These are phyloP conservation scores for Anastrepha ludens DNA, from an alignment of 1,140 invertebrate species.

Conservation along the genomic window DNA sequence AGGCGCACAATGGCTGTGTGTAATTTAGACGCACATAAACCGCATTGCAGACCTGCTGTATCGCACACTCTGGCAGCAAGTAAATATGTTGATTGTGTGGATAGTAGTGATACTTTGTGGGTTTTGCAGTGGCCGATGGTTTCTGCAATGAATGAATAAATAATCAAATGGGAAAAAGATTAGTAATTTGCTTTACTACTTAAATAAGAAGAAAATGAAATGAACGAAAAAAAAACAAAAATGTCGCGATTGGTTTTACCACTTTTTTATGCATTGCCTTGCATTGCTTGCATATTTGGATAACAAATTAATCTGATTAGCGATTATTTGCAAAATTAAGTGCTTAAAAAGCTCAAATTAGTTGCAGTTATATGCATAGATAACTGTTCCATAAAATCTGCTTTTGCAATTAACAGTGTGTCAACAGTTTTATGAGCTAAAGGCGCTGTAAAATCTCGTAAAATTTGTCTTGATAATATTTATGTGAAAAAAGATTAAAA, in stretches of 20 bases:
- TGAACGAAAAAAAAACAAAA: not conserved
- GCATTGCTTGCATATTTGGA: slow-evolving; percentile 36
- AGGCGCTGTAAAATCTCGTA: no score
- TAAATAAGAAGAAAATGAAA: slow-evolving; percentile 26
- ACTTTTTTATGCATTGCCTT: not conserved
- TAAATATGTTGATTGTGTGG: slow-evolving; percentile 95
- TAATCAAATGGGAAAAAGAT: slow-evolving; percentile 42
- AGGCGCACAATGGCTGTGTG: slow-evolving; percentile 93
- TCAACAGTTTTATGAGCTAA: no score
- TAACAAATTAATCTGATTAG: slow-evolving; percentile 24
- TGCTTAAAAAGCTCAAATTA: not conserved
- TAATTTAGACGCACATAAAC: slow-evolving; percentile 94
- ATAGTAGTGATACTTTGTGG: slow-evolving; percentile 94
- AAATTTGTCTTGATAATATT: no score
- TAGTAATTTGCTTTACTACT: slow-evolving; percentile 44
- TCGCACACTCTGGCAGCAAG: slow-evolving; percentile 92
- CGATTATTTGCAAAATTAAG: not conserved
- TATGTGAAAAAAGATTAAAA: no score
- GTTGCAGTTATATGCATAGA: not conserved
- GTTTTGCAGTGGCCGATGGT: slow-evolving; percentile 84
- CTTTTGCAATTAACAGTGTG: no score
- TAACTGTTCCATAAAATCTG: no score
- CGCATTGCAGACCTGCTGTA: slow-evolving; percentile 94
- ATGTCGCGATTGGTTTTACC: not conserved
- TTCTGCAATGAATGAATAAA: slow-evolving; percentile 79